phyloP scores from a whole-genome alignment of 2,113 vertebrate genomes.

The Maccullochella peelii region DNA sequence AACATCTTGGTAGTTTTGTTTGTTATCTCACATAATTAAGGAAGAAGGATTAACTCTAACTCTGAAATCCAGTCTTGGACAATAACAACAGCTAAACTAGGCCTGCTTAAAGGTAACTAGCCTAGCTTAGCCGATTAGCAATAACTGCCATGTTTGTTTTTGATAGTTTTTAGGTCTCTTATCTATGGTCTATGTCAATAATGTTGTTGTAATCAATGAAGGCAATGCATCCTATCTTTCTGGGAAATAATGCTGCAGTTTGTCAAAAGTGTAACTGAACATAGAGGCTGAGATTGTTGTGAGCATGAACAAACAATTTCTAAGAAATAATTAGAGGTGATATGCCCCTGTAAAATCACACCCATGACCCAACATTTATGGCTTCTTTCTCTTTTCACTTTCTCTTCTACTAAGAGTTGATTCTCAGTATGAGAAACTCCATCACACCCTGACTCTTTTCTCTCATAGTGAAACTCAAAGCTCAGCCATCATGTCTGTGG shows the following conservation, averaged over 20 bases:
- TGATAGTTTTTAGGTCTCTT: too few species aligned
- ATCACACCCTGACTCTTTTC: not conserved
- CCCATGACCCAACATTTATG: not conserved
- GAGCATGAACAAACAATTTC: not conserved
- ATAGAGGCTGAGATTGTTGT: not conserved
- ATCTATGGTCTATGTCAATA: too few species aligned
- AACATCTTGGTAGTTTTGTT: too few species aligned
- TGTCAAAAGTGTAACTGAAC: not conserved
- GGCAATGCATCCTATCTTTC: too few species aligned
- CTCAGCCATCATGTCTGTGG: fast-evolving
- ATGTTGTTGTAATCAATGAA: too few species aligned
- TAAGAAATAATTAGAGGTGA: not conserved
- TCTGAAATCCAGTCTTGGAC: too few species aligned
- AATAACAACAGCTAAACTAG: too few species aligned
- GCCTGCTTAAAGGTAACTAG: too few species aligned
- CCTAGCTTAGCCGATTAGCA: too few species aligned
- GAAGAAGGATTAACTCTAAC: too few species aligned
- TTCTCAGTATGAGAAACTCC: slow-evolving; percentile 29
- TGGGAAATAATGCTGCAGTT: not conserved
- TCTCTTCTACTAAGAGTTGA: slow-evolving; percentile 18
- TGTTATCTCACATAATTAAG: too few species aligned
- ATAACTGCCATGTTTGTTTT: too few species aligned
- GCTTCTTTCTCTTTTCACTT: slow-evolving; percentile 42
- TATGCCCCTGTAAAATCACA: not conserved
- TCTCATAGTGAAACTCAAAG: slow-evolving; percentile 57